A percentile compares a stretch with the other conserved stretches of the same genome.
Conservation (phyloP, 2,888 invertebrate genomes). For the Chymomyza caudatula region DNA sequence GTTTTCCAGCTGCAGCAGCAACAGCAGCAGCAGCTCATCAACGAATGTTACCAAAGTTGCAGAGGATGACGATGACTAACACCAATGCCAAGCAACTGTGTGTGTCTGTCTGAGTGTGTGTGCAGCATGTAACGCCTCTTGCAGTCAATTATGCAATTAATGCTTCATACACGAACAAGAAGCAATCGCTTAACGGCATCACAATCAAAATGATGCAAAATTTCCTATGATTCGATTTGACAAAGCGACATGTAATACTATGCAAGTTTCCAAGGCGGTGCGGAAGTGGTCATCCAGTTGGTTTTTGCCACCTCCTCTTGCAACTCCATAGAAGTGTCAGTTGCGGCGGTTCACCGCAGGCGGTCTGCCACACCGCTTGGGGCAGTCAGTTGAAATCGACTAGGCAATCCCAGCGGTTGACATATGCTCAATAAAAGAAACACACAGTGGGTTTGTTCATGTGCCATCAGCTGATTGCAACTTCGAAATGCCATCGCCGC, state of each 20-base stretch:
- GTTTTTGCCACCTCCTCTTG: not conserved
- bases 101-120: not conserved
- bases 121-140: conserved; percentile 46
- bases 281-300: not conserved
- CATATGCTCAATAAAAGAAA: not conserved
- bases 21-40: not conserved
- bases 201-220: conserved; percentile 58
- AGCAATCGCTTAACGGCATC: conserved; percentile 41
- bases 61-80: not conserved
- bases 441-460: not conserved
- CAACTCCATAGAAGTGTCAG: not conserved
- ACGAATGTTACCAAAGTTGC: not conserved
- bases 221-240: conserved; percentile 57
- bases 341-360: not conserved
- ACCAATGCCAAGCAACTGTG: not conserved
- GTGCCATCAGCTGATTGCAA: conserved; percentile 22
- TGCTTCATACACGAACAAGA: conserved; percentile 52
- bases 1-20: conserved; percentile 4
- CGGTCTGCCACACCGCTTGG: not conserved
- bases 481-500: conserved; percentile 56
- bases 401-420: not conserved
- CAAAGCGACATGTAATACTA: too few relatives aligned
- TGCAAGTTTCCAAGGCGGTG: too few relatives aligned
- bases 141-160: conserved; percentile 71
- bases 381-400: not conserved